phyloP scores from a whole-genome alignment of 2,888 invertebrate species.

The Patella depressa region DNA sequence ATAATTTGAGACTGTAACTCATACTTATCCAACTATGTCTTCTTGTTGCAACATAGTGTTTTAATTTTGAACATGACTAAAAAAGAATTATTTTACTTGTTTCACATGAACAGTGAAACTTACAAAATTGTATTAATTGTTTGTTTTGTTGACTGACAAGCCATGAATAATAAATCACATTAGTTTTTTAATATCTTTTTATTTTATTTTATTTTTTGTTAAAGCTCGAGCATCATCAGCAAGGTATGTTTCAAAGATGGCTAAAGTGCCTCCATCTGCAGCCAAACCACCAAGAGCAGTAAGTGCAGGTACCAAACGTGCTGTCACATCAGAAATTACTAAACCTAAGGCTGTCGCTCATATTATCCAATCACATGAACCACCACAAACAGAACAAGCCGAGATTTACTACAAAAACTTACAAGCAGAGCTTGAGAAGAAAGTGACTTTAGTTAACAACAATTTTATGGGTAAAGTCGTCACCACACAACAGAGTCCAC shows the following conservation, averaged over 20 bases:
- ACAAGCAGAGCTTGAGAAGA: constrained; percentile 34
- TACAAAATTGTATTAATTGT: no score
- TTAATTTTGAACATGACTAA: no score
- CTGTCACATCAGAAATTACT: constrained; percentile 42
- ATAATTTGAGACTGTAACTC: no score
- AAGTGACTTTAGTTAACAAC: constrained; percentile 52
- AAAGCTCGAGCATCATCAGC: constrained; percentile 8
- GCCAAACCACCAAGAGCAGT: constrained; percentile 37
- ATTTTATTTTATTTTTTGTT: neutral
- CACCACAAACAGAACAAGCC: constrained; percentile 21
- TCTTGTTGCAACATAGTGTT: no score
- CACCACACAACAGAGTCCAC: neutral
- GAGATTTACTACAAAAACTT: constrained; percentile 10
- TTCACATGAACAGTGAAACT: no score
- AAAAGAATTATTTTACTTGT: no score
- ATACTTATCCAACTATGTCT: no score
- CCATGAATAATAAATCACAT: no score
- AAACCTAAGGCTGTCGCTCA: constrained; percentile 63
- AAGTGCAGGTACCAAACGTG: constrained; percentile 47
- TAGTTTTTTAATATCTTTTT: no score
- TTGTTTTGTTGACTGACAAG: no score
- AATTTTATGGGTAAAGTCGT: constrained; percentile 56
- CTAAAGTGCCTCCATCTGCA: constrained; percentile 32
- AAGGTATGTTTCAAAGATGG: constrained; percentile 23
- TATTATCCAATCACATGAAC: constrained; percentile 44